Conservation (phyloP, 2,888 invertebrate species). For the Andricus curvator region DNA sequence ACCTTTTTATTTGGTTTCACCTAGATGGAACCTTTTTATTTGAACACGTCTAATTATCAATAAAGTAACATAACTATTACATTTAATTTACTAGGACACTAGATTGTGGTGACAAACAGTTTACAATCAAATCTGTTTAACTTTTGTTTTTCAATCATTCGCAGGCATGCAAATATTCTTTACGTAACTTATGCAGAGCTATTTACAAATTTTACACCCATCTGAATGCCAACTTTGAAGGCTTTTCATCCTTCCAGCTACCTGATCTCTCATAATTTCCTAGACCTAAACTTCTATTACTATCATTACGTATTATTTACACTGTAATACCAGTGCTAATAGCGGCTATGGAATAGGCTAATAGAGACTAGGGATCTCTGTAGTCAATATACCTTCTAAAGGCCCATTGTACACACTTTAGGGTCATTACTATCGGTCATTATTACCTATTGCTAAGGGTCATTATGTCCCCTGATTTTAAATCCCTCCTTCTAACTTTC, state of each 20-base stretch:
- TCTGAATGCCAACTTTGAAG: neutral
- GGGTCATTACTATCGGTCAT: neutral
- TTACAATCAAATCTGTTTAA: too few species aligned
- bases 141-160: too few species aligned
- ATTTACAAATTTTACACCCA: too few species aligned
- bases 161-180: too few species aligned
- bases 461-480: neutral
- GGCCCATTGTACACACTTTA: neutral
- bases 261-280: neutral
- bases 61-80: too few species aligned
- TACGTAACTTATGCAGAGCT: too few species aligned
- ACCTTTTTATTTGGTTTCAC: too few species aligned
- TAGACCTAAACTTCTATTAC: neutral
- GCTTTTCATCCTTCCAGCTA: neutral
- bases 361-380: too few species aligned
- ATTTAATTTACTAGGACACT: too few species aligned
- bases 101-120: too few species aligned
- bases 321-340: neutral
- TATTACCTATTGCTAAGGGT: neutral
- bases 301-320: neutral
- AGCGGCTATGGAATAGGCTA: neutral
- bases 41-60: too few species aligned
- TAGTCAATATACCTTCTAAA: neutral
- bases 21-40: too few species aligned
- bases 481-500: neutral